Evolutionary conservation across 1,140 invertebrate species (phyloP).

Genomic region (Bombus consobrinus): DNA sequence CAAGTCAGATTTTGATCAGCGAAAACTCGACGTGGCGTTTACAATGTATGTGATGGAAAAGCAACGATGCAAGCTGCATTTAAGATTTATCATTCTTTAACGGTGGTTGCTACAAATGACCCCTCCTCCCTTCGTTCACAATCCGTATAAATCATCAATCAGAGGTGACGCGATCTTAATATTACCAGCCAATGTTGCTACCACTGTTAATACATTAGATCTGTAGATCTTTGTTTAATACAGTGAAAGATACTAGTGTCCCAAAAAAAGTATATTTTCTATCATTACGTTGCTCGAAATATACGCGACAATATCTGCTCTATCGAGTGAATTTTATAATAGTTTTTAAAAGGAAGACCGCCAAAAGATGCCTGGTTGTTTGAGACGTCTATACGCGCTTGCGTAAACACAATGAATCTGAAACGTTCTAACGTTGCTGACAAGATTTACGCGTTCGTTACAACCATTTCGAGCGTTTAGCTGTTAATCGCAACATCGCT

Average conservation of each 20-base stretch:
- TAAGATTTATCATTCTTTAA: slow-evolving; percentile 58
- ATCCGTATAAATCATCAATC: slow-evolving; percentile 45
- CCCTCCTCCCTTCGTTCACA: slow-evolving; percentile 21
- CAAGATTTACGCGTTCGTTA: slow-evolving; percentile 48
- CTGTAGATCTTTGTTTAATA: background rate
- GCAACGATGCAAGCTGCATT: slow-evolving; percentile 28
- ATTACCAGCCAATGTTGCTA: slow-evolving; percentile 12
- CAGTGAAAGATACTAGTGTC: background rate
- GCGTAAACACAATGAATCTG: background rate
- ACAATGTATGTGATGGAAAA: slow-evolving; percentile 26
- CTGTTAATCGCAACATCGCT: slow-evolving; percentile 53
- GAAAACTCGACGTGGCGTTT: slow-evolving; percentile 26
- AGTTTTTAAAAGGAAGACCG: background rate
- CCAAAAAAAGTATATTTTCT: too few relatives aligned
- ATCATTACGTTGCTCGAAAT: background rate
- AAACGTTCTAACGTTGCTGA: slow-evolving; percentile 6
- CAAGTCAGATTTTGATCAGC: slow-evolving; percentile 15
- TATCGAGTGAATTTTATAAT: background rate
- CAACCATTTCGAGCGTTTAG: slow-evolving; percentile 56
- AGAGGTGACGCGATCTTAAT: slow-evolving; percentile 44
- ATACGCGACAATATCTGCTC: too few relatives aligned
- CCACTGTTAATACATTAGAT: background rate
- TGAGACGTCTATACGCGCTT: too few relatives aligned
- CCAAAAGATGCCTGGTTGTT: background rate
- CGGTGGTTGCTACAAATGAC: slow-evolving; percentile 28